Conservation (phyloP, 2,888 invertebrate genomes). For the Ecliptopera silaceata region DNA sequence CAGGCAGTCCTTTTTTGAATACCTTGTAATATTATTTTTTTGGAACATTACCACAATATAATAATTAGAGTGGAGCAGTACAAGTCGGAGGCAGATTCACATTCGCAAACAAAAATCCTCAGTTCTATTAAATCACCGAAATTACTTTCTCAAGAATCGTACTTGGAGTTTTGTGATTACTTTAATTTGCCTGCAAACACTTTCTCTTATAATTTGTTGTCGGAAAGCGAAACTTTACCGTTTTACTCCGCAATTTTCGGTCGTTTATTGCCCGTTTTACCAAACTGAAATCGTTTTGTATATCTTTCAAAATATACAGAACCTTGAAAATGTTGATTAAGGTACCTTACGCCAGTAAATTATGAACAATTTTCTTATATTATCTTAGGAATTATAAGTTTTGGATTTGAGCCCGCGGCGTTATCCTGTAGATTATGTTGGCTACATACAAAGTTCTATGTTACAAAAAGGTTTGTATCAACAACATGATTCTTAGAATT, state of each 20-base stretch:
- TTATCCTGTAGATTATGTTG: no score
- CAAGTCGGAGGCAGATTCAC: not conserved
- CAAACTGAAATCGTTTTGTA: constrained; percentile 26
- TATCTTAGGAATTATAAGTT: no score
- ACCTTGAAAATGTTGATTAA: no score
- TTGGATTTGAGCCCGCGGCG: no score
- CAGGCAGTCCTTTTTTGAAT: no score
- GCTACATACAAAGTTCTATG: no score
- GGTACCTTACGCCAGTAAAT: no score
- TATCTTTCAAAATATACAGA: constrained; percentile 4
- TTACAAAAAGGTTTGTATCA: no score
- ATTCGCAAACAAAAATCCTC: constrained; percentile 32
- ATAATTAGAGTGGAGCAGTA: not conserved
- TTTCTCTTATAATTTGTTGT: constrained; percentile 54
- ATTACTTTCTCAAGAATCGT: constrained; percentile 35
- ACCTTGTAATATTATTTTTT: no score
- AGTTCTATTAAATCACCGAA: constrained; percentile 38
- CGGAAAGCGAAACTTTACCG: constrained; percentile 41
- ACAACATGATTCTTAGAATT: no score
- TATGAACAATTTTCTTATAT: no score
- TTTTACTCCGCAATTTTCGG: constrained; percentile 43
- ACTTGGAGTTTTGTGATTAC: constrained; percentile 42
- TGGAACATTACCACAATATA: no score
- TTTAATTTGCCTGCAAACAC: constrained; percentile 45
- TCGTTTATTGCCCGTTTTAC: constrained; percentile 40